Base-by-base conservation (phyloP, 2,113 vertebrate species). In the Toxotes chatareus region DNA sequence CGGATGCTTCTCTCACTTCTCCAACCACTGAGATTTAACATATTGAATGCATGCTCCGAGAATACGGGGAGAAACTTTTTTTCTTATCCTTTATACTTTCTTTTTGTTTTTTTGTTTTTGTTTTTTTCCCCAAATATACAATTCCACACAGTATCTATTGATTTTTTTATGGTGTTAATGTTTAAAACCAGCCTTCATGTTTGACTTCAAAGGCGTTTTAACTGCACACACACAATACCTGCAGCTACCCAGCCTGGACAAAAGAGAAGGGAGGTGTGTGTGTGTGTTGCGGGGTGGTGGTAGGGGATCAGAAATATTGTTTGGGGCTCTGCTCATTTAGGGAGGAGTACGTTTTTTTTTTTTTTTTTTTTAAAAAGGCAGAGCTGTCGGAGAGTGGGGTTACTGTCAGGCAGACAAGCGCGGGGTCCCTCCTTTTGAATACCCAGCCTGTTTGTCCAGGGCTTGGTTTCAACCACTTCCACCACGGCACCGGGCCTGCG, bases 141-240 rank as follows among this genome's bases (percentile, higher is more conserved):
- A 78, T 83, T 76, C 76, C 51, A 65, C 61, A 73, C 40, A 32
- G 55, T 47, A 80, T 83, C 76, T 77, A 83, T 86, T 79, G 85
- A 91, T 91, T 87, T 83, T 72, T 60, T 76, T 44, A 16, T 56
- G 62, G 49, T 55, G 84, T 83, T 88, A 88, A 91, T 88, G 88
- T 91, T 91, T 87, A 90, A 93, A 92, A 90, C 78, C 83, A 82
- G 49, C 87, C 82, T 91, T 86, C 74, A 88, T 89, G 76, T 87
- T 92, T 86, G 55, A 89, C 88, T 89, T 91, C 84, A 93, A 91
- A 92, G 80, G 75, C 53, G 75, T 89, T 88, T 89, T 77, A 80
- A 83, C 87, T 85, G 74, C 88, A 76, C 76, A 82, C 85, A 90
- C 85, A 90, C 86, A 86, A 70, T 85, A 91, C 91, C 89, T 92